A percentile compares a stretch with the other conserved stretches of the same genome.
Conservation (phyloP, 1,140 invertebrate genomes). For the Amyelois transitella region DNA sequence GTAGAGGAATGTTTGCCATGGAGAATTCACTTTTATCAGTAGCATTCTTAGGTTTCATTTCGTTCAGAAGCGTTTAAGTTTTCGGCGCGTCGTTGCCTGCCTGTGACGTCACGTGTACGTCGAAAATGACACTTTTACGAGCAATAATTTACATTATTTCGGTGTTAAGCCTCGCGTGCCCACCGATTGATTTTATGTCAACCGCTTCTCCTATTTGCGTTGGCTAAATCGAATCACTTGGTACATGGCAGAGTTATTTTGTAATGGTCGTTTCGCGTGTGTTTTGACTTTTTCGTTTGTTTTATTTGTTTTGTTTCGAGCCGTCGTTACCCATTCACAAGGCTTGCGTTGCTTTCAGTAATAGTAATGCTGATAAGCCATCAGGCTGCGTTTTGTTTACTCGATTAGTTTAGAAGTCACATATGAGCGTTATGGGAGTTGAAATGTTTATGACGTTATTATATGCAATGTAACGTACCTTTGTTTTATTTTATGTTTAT, state of each 20-base stretch:
- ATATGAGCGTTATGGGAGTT: slow-evolving; percentile 1
- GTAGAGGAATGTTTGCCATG: slow-evolving; percentile 8
- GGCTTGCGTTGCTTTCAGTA: slow-evolving; percentile 12
- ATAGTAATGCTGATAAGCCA: slow-evolving; percentile 11
- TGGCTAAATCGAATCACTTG: slow-evolving; percentile 61
- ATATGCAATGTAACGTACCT: neutral
- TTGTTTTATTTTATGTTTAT: neutral
- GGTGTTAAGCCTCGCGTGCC: slow-evolving; percentile 66
- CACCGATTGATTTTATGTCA: slow-evolving; percentile 67
- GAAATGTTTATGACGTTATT: neutral
- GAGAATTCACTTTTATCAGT: slow-evolving; percentile 22
- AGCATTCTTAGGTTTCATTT: slow-evolving; percentile 24
- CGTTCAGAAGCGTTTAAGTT: neutral
- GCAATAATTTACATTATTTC: slow-evolving; percentile 70
- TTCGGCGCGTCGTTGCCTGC: slow-evolving; percentile 12
- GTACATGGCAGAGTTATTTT: slow-evolving; percentile 60
- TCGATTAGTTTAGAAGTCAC: slow-evolving; percentile 3
- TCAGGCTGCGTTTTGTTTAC: slow-evolving; percentile 1
- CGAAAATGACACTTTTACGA: slow-evolving; percentile 71
- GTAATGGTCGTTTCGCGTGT: slow-evolving; percentile 63
- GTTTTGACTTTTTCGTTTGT: slow-evolving; percentile 27
- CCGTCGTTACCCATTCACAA: slow-evolving; percentile 12
- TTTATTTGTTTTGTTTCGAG: slow-evolving; percentile 12
- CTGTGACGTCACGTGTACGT: slow-evolving; percentile 59
- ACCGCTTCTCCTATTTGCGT: slow-evolving; percentile 60